Conservation (phyloP, 2,888 invertebrate species). For the Diplolepis rosae region DNA sequence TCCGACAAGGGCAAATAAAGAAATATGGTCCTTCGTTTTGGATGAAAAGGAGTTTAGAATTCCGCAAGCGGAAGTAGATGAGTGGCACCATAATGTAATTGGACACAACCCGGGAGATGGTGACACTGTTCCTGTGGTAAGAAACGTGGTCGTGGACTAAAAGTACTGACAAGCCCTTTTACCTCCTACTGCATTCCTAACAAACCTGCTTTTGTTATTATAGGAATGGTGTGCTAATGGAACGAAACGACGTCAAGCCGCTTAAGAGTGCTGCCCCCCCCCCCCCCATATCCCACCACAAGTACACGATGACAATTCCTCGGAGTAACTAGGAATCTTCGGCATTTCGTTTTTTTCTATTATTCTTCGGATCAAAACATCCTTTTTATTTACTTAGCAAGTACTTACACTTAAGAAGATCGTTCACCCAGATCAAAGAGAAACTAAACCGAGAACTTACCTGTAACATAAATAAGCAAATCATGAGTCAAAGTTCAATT, state of each 20-base stretch:
- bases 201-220: constrained; percentile 58
- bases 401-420: constrained; percentile 34
- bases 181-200: constrained; percentile 52
- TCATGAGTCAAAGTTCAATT: neutral
- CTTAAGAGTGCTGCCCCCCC: constrained; percentile 34
- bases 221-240: constrained; percentile 55
- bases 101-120: constrained; percentile 50
- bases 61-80: constrained; percentile 52
- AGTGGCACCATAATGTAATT: constrained; percentile 52
- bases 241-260: constrained; percentile 51
- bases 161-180: constrained; percentile 55
- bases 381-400: constrained; percentile 41
- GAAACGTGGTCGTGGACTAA: constrained; percentile 50
- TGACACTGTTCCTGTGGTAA: constrained; percentile 55
- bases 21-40: constrained; percentile 18
- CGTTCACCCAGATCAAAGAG: neutral
- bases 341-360: constrained; percentile 37
- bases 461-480: constrained; percentile 44
- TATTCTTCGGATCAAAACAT: constrained; percentile 48
- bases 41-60: constrained; percentile 28
- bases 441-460: constrained; percentile 39
- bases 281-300: no score
- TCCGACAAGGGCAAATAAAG: constrained; percentile 12
- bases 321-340: constrained; percentile 44
- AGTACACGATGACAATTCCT: constrained; percentile 49